These are phyloP conservation scores for Eleginops maclovinus DNA, from an alignment of 2,113 vertebrate species.

Conservation along the genomic window DNA sequence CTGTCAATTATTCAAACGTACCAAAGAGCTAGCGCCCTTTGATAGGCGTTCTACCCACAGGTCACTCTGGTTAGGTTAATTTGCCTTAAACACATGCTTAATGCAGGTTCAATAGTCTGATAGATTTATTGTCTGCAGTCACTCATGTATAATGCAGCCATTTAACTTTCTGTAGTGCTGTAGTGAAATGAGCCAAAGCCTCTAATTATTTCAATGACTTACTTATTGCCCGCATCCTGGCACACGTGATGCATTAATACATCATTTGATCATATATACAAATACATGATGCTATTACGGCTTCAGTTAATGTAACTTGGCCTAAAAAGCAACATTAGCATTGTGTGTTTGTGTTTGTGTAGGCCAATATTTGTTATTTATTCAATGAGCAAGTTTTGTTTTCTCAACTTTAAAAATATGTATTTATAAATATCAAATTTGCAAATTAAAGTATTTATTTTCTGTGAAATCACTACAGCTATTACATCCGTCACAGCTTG, in stretches of 20 bases:
- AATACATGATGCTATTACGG: not conserved
- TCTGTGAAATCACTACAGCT: not conserved
- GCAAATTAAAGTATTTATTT: not conserved
- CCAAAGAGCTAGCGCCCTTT: too few species aligned
- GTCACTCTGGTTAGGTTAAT: conserved; percentile 1
- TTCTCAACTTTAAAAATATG: not conserved
- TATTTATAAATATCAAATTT: not conserved
- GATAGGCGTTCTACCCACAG: not conserved
- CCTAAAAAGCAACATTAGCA: conserved; percentile 2
- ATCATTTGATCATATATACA: conserved; percentile 5
- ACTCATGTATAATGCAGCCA: not conserved
- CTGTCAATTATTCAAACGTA: conserved; percentile 31
- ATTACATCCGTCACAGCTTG: not conserved
- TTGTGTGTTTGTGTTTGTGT: not conserved
- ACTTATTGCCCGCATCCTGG: conserved; percentile 20
- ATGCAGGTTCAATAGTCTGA: not conserved
- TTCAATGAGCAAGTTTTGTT: not conserved
- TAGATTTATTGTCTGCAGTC: conserved; percentile 36
- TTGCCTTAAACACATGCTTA: not conserved
- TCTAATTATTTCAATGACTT: conserved; percentile 41
- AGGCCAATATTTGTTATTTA: not conserved
- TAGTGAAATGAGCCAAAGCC: not conserved
- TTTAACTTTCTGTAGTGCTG: not conserved
- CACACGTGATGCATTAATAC: conserved; percentile 26
- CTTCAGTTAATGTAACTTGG: conserved; percentile 9